Base-by-base conservation (phyloP, 2,797 vertebrate species). In the Sciurus vulgaris region DNA sequence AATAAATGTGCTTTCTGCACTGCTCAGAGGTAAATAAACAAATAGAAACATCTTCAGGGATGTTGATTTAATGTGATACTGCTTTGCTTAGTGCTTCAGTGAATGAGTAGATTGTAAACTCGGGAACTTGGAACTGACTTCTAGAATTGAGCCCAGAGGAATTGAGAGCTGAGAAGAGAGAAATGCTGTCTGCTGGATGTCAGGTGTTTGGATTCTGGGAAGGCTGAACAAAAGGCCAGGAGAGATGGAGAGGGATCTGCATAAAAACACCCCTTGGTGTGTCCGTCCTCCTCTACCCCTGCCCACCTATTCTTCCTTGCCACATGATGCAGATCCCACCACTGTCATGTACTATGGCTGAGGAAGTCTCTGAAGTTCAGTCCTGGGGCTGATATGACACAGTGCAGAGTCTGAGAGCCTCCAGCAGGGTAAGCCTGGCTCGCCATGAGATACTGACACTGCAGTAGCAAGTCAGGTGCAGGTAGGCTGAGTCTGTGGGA, bases 1-100 rank as follows among this genome's bases (percentile, higher is more conserved):
- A 94, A 30, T 59, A 65, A 91, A 11, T 9, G 7, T 73, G 38
- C 20, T 88, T 69, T 54, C 14, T 61, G 49, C 41, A 30, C 54
- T 74, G 44, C 78, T 74, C 72, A 41, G 74, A 95, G 87, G 83
- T 72, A 93, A 91, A 82, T 26, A 47, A 86, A 47, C 47, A 79
- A 51, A 74, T 44, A 67, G 70, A 88, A 74, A 35, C 2, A 24
- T 15, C 4, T 26, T 63, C 0, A 1, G 1, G 11, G 35, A 3
- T 86, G 51, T 28, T 85, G 85, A 89, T 63, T 87, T 63, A 28
- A 14, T 54, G 38, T 13, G 47, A 33, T 69, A 4, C 22, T 30
- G 77, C 76, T 78, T 17, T 76, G 84, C 86, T 72, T 61, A 61
- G n/a, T 77, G 67, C 89, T 96, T 20, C n/a, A 28, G 56, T 5